These are phyloP conservation scores for Onthophagus sagittarius DNA, from an alignment of 2,888 invertebrate genomes.

Conservation along the genomic window DNA sequence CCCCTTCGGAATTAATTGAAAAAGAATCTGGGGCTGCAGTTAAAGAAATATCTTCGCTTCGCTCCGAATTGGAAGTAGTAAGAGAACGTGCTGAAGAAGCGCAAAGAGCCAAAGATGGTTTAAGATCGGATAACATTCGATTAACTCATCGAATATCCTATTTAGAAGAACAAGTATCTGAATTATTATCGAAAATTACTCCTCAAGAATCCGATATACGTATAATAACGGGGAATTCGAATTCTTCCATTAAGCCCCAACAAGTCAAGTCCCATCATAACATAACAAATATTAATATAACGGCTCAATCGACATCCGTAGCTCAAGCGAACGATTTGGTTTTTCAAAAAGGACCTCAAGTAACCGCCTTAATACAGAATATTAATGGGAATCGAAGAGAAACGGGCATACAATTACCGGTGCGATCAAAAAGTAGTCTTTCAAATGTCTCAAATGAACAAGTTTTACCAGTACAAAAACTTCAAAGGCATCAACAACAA, in stretches of 20 bases:
- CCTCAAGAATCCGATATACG: constrained; percentile 40
- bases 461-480: constrained; percentile 41
- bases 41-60: constrained; percentile 54
- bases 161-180: constrained; percentile 72
- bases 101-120: constrained; percentile 59
- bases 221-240: constrained; percentile 39
- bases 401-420: constrained; percentile 42
- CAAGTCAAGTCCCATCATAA: constrained; percentile 58
- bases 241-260: constrained; percentile 44
- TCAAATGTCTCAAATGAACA: constrained; percentile 58
- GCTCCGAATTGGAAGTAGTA: constrained; percentile 58
- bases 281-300: constrained; percentile 69
- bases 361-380: constrained; percentile 68
- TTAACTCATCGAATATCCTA: constrained; percentile 85
- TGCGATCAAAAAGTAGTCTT: constrained; percentile 51
- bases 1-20: constrained; percentile 20
- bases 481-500: constrained; percentile 34
- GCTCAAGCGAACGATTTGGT: constrained; percentile 44
- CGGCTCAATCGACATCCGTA: constrained; percentile 54
- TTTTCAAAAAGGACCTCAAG: constrained; percentile 77
- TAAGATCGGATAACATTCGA: constrained; percentile 75
- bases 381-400: constrained; percentile 54
- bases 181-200: constrained; percentile 50
- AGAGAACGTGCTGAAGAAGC: constrained; percentile 61
- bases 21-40: constrained; percentile 44